Base-by-base conservation (phyloP, 2,113 vertebrate species). In the Prionailurus bengalensis region DNA sequence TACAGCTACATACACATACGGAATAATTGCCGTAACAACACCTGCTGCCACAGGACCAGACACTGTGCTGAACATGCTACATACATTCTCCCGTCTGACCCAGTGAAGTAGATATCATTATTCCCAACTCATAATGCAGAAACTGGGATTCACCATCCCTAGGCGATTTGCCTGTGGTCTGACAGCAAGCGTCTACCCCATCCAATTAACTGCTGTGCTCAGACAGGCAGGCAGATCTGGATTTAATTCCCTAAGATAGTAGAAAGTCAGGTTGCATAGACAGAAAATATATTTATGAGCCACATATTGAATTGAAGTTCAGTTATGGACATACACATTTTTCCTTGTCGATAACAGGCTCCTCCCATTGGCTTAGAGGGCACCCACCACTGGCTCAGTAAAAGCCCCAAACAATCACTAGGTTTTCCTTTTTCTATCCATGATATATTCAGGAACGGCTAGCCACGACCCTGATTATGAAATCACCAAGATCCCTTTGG, bases 131-230 rank as follows among this genome's bases (percentile, higher is more conserved):
- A 48, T 3, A 39, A 51, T 29, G 33, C 15, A 74, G 45, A 51
- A n/a, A 66, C 53, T 13, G 36, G 27, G 86, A 25, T 13, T 86
- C 29, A 5, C 14, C 4, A n/a, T 13, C 25, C 45, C 45, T n/a
- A 14, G 51, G 45, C 11, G 16, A 23, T 39, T 42, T 42, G 55
- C 53, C 84, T 3, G 4, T 0, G 4, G 13, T 74, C 42, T 36
- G 7, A 66, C 1, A 89, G 33, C 36, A 13, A 79, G 42, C 5
- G 10, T 25, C 1, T 11, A 0, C 0, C 13, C 45, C 12, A 6
- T 31, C n/a, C 63, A 53, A 3, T 70, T 36, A 29, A 9, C 33
- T 16, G 70, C 51, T 39, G 25, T 73, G 71, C 45, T 16, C 66
- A 42, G 33, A 5, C 58, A 21, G 39, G 29, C 53, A 55, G 65